Evolutionary conservation across 2,888 invertebrate genomes (phyloP), one percentile per base, ranked within the genome.

Genomic region (Xylota sylvarum): DNA sequence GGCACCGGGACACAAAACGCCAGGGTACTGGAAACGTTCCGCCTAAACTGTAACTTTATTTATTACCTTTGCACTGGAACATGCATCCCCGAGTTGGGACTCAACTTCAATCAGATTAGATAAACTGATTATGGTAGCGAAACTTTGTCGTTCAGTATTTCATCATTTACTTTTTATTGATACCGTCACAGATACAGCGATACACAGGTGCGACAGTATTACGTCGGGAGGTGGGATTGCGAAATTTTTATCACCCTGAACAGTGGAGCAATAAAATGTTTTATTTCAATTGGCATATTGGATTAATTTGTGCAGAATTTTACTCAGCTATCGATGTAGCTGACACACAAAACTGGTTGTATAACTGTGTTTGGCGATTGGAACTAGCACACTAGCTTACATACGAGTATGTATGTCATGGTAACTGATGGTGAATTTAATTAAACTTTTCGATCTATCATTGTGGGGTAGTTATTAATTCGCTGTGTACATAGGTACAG

Each of bases 91-190:
- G 23, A 9, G 30, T 37, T 48, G 56, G 48, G 14, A 56, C 62
- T 58, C 40, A 43, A 37, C 64, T 50, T 30, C 48, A 60, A 37
- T 58, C 55, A 52, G 73, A 80, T 80, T 67, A 80, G 80, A 80
- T 80, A 74, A 80, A 37, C 67, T 67, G 80, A 52, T 80, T 74
- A 64, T 48, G 69, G 62, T 27, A 56, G 46, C 55, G 52, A 65
- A 64, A 72, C 56, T 48, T 50, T 74, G 40, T n/a, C 60, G 32
- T 14, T 40, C 14, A 23, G 73, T 74, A 73, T 80, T 73, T 80
- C 58, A 80, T 74, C 73, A 80, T 80, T 65, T 52, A 52, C 37
- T 37, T 73, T 72, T 58, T 58, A 46, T 73, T 52, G 73, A 30
- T 23, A 37, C 50, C 52, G 52, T 6, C 14, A 52, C 69, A 12